Base-by-base conservation (phyloP, 1,140 invertebrate species). In the Drosophila willistoni region DNA sequence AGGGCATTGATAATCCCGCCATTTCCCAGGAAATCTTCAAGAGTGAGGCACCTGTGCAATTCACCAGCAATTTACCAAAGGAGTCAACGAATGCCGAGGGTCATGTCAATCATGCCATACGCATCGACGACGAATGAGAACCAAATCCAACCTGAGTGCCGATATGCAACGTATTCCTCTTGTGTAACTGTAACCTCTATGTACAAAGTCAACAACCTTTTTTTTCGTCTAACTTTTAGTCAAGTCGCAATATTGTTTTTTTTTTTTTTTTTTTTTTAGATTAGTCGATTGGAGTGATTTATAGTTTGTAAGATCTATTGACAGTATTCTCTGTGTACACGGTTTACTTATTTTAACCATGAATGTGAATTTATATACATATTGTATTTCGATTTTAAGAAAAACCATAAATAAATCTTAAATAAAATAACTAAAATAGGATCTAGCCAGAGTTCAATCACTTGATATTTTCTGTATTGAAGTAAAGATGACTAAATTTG, bases 1-100 rank as follows among this genome's bases (percentile, higher is more conserved):
- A 79, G 56, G 89, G 96, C 95, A 96, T 89, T 47, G 85, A 89
- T 2, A 89, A 89, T 60, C 77, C 64, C 7, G 81, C 73, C 34
- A 55, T 73, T 3, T 72, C 76, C 7, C 77, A 70, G 34, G 87
- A 91, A n/a, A 66, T 81, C 6, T 81, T 80, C 55, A 79, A 79
- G 34, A 41, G 64, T 55, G 86, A 83, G 19, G 56, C 61, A 12
- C 67, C 77, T 2, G 79, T 79, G 13, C 68, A 63, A 44, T 80
- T 64, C 14, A 68, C 73, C 61, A 73, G 70, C 19, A 22, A 68
- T 41, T 51, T 59, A 17, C 33, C 62, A 13, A 42, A 66, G 22
- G 77, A 73, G 72, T n/a, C 41, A 1, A 54, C 59, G 25, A 64
- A 29, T 64, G 54, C 17, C 22, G 54, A 73, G 55, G 83, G 90